Percentiles rank a stretch among this genome's conserved stretches.
Conservation (phyloP, 2,888 invertebrate genomes). For the Cordylochernes scorpioides region DNA sequence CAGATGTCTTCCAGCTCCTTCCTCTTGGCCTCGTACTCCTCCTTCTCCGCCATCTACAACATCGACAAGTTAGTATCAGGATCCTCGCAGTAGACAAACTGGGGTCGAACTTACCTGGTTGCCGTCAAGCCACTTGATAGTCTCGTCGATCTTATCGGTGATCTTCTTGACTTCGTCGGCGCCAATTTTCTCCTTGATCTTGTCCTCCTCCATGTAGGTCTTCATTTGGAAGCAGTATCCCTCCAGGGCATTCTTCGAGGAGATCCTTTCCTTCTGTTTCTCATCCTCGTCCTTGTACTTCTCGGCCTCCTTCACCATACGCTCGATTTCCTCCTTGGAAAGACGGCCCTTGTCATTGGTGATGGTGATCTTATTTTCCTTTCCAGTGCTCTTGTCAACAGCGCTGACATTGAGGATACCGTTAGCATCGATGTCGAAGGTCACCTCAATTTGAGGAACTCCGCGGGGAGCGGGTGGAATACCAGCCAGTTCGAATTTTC, state of each 20-base stretch:
- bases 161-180: slow-evolving; percentile 41
- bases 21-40: no score
- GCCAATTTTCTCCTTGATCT: slow-evolving; percentile 23
- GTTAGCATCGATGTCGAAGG: slow-evolving; percentile 26
- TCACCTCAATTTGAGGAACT: slow-evolving; percentile 28
- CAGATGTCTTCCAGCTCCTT: no score
- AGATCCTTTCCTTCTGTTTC: slow-evolving; percentile 27
- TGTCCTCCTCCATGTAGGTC: slow-evolving; percentile 23
- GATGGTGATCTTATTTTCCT: slow-evolving; percentile 25
- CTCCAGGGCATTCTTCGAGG: slow-evolving; percentile 60
- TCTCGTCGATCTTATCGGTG: slow-evolving; percentile 27
- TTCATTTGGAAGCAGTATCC: slow-evolving; percentile 30
- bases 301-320: slow-evolving; percentile 29
- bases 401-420: slow-evolving; percentile 21
- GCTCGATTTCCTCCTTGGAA: slow-evolving; percentile 28
- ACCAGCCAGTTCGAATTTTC: slow-evolving; percentile 22
- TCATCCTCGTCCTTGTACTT: slow-evolving; percentile 28
- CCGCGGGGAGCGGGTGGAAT: slow-evolving; percentile 20
- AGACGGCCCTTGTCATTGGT: slow-evolving; percentile 29
- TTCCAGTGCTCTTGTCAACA: slow-evolving; percentile 29
- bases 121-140: slow-evolving; percentile 49
- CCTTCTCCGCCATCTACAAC: no score
- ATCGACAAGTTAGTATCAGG: no score
- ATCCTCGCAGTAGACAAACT: no score
- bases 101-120: no score